phyloP scores from a whole-genome alignment of 2,113 vertebrate species.

The Spilogale gracilis region DNA sequence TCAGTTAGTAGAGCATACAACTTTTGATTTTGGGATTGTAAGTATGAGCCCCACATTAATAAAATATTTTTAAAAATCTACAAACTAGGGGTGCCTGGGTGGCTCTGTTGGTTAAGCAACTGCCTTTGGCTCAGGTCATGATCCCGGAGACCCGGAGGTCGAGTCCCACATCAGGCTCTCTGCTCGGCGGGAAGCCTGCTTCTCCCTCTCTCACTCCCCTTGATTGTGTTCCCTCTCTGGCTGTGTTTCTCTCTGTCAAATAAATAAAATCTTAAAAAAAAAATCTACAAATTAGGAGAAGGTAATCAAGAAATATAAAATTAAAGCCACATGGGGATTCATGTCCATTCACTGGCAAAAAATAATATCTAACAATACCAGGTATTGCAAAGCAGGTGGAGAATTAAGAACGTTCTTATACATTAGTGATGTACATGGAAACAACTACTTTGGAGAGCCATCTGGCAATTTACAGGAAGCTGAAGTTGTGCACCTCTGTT shows the following conservation, averaged over 20 bases:
- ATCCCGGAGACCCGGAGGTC: no score
- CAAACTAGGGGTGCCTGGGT: neutral
- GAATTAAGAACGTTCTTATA: neutral
- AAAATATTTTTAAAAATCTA: neutral
- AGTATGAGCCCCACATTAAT: neutral
- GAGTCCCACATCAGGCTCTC: no score
- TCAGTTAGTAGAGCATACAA: neutral
- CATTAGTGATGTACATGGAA: neutral
- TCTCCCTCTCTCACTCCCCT: no score
- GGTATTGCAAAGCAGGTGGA: neutral
- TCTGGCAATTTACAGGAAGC: neutral
- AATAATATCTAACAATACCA: neutral
- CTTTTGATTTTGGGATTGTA: neutral
- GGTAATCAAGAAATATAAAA: conserved; percentile 58
- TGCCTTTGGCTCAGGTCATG: no score
- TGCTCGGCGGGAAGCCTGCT: no score
- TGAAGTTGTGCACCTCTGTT: neutral
- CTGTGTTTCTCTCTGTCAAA: no score
- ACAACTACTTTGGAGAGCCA: neutral
- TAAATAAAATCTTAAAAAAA: neutral
- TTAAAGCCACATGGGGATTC: neutral
- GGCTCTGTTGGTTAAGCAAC: no score
- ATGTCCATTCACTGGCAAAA: conserved; percentile 8
- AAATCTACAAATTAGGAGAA: conserved; percentile 18
- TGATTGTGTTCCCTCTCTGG: no score